Percentiles rank a stretch among this genome's conserved stretches.
Evolutionary conservation across 2,797 vertebrate genomes (phyloP).

Genomic region (Dendrocincla tyrannina): DNA sequence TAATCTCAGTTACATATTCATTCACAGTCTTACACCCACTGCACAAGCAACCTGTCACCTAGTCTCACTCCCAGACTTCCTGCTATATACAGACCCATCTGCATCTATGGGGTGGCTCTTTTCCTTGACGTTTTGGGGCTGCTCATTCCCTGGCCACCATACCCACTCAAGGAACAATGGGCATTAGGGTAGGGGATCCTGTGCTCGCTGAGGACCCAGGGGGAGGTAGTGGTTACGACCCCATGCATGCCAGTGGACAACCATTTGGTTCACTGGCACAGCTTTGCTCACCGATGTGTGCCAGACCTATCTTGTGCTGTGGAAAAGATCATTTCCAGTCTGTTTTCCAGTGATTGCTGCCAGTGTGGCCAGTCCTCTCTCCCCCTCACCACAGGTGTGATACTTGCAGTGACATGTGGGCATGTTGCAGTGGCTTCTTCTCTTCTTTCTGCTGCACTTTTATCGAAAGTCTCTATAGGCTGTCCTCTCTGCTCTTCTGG

Average conservation of each 20-base stretch:
- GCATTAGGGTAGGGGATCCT: neutral
- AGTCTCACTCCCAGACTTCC: neutral
- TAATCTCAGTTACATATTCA: neutral
- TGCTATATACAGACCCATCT: neutral
- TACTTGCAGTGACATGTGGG: neutral
- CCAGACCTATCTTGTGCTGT: neutral
- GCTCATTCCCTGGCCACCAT: fast-evolving
- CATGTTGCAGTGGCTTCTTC: neutral
- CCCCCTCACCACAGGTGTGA: neutral
- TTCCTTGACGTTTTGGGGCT: neutral
- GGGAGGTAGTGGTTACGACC: neutral
- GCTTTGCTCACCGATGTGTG: fast-evolving
- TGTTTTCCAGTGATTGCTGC: neutral
- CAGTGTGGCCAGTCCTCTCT: neutral
- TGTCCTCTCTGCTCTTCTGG: neutral
- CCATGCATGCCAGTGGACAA: neutral
- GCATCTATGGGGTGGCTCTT: neutral
- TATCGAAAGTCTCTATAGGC: neutral
- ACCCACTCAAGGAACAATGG: neutral
- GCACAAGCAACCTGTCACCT: neutral
- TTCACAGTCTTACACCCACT: neutral
- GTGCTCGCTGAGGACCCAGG: neutral
- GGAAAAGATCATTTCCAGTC: neutral
- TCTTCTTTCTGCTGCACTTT: neutral
- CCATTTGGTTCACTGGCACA: neutral